Conservation (phyloP, 2,797 vertebrate species). For the Falco peregrinus region DNA sequence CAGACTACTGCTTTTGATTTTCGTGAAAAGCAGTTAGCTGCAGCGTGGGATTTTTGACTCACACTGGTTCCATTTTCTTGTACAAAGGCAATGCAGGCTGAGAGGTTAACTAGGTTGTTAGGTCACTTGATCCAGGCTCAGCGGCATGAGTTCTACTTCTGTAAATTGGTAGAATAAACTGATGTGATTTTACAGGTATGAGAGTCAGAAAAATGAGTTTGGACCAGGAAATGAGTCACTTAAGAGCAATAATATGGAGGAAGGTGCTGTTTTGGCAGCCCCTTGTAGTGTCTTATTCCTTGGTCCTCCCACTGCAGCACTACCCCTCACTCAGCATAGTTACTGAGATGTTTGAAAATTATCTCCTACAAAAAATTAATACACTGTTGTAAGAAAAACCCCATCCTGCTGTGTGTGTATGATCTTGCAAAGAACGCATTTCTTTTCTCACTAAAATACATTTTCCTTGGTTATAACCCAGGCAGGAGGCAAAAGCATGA, state of each 20-base stretch:
- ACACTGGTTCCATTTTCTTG: neutral
- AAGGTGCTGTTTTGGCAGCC: neutral
- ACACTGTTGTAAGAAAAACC: rapidly evolving
- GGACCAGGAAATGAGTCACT: neutral
- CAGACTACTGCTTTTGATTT: neutral
- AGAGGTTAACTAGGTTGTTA: neutral
- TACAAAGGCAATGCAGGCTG: neutral
- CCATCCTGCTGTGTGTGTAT: neutral
- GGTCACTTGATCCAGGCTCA: neutral
- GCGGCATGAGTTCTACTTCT: neutral
- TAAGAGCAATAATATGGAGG: neutral
- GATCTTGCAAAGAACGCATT: neutral
- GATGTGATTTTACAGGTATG: neutral
- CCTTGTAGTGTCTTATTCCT: neutral
- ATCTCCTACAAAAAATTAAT: neutral
- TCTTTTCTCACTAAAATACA: neutral
- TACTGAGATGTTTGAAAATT: neutral
- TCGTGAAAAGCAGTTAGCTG: neutral
- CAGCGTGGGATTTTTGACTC: neutral
- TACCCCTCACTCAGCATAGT: rapidly evolving
- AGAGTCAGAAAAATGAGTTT: neutral
- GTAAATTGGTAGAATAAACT: neutral
- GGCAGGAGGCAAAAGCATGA: neutral
- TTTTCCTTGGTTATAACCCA: neutral
- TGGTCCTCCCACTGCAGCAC: neutral